Evolutionary conservation across 2,113 vertebrate species (phyloP), one percentile per base, ranked within the genome.

Genomic region (Rousettus leschenaultii): DNA sequence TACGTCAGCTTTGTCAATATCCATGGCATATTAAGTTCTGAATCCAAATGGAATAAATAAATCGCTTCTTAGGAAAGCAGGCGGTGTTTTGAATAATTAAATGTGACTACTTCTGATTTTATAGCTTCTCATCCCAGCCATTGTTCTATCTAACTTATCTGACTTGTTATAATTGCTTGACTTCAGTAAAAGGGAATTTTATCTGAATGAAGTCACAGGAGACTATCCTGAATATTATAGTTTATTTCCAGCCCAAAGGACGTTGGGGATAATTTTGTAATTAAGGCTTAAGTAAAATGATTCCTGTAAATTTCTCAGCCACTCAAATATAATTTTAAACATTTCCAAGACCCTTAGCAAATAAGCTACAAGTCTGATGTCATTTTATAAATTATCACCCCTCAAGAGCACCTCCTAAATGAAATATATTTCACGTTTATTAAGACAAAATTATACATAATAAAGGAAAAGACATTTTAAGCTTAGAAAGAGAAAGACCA

Each of bases 361-460:
- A 96, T 94, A 92, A 97, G 89, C 89, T 90, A 96, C 92, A 96
- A 97, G 95, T 97, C 40, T 89, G 83, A 96, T 95, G 91, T 92
- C 78, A 85, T 96, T 94, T 97, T 85, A 63, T 91, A 97, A 97
- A 91, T 84, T 90, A 21, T 90, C 45, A 24, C 75, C 96, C 71
- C 94, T 98, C 93, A 53, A 80, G 92, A 96, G 95, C 59, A 79
- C 88, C 48, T 96, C 61, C 89, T 96, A n/a, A 97, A 96, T 97
- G 96, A 98, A 97, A 96, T 91, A 93, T 68, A 91, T 95, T 88
- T 96, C 96, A 97, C 66, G 33, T 98, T 98, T 98, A 98, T 97
- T 98, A 97, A 98, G 98, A 97, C 43, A 94, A 97, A 98, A 98
- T 98, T 98, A 98, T 91, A 97, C 78, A 93, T 97, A 98, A 98